A percentile compares a stretch with the other conserved stretches of the same genome.
Evolutionary conservation across 2,797 vertebrate species (phyloP).

Genomic region (Columba guinea): DNA sequence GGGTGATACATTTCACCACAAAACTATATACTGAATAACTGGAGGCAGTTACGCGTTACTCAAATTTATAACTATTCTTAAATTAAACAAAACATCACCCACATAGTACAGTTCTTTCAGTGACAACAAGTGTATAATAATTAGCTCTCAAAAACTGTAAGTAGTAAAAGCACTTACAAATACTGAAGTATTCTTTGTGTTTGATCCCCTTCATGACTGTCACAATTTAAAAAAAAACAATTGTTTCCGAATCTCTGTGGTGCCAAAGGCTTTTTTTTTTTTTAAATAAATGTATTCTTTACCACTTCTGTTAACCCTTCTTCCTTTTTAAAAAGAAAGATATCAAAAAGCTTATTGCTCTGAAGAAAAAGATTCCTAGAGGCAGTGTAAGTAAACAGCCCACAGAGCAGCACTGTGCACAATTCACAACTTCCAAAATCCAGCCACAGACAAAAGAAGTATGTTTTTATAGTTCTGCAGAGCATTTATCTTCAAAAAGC

Average conservation of each 20-base stretch:
- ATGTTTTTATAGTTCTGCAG: not conserved
- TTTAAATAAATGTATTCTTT: not conserved
- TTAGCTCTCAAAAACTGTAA: not conserved
- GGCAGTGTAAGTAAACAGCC: not conserved
- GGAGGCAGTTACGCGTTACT: not conserved
- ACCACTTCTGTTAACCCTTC: not conserved
- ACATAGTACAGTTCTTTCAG: not conserved
- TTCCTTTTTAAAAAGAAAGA: not conserved
- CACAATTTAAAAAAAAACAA: not conserved
- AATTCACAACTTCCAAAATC: not conserved
- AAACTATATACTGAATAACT: not conserved
- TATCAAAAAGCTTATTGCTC: not conserved
- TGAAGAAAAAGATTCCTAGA: not conserved
- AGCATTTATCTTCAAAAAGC: not conserved
- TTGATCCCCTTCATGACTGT: not conserved
- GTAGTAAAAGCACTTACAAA: not conserved
- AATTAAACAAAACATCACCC: not conserved
- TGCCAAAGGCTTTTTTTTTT: not conserved
- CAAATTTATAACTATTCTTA: not conserved
- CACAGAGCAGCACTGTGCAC: not conserved
- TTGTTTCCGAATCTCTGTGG: not conserved
- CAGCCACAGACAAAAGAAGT: rapidly evolving
- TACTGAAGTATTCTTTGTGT: not conserved
- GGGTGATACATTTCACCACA: not conserved
- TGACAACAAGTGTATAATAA: not conserved